These are phyloP conservation scores for Channa argus DNA, from an alignment of 2,113 vertebrate genomes.

Conservation along the genomic window DNA sequence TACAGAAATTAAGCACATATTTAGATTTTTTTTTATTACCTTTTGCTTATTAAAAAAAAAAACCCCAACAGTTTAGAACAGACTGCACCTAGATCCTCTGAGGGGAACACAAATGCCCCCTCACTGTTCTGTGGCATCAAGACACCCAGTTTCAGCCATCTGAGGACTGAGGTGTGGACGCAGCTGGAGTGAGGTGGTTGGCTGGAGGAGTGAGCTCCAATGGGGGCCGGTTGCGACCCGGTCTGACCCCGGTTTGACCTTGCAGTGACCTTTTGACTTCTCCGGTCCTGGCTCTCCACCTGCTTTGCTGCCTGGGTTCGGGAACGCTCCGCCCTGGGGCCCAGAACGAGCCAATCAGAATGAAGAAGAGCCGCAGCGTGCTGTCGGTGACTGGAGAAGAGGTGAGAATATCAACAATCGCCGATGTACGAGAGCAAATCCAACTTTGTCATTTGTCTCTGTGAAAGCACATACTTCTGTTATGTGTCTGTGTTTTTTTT, in stretches of 20 bases:
- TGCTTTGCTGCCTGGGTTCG: slow-evolving; percentile 85
- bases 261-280: slow-evolving; percentile 79
- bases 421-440: background rate
- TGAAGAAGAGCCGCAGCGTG: slow-evolving; percentile 84
- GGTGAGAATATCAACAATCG: slow-evolving; percentile 65
- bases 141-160: slow-evolving; percentile 19
- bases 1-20: slow-evolving; percentile 53
- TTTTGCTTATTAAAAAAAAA: slow-evolving; percentile 22
- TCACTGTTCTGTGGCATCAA: slow-evolving; percentile 18
- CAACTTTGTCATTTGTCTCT: background rate
- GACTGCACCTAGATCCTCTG: slow-evolving; percentile 27
- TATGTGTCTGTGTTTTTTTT: slow-evolving; percentile 2
- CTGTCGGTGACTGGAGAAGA: slow-evolving; percentile 83
- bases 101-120: slow-evolving; percentile 42
- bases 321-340: slow-evolving; percentile 83
- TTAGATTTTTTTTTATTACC: background rate
- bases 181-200: slow-evolving; percentile 19
- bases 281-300: slow-evolving; percentile 85
- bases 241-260: slow-evolving; percentile 81
- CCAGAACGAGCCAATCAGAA: slow-evolving; percentile 84
- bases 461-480: background rate
- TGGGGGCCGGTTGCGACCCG: slow-evolving; percentile 79
- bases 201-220: slow-evolving; percentile 64
- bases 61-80: slow-evolving; percentile 5
- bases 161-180: slow-evolving; percentile 34